These are phyloP conservation scores for Rotaria macrura DNA, from an alignment of 2,888 invertebrate genomes.

Conservation along the genomic window DNA sequence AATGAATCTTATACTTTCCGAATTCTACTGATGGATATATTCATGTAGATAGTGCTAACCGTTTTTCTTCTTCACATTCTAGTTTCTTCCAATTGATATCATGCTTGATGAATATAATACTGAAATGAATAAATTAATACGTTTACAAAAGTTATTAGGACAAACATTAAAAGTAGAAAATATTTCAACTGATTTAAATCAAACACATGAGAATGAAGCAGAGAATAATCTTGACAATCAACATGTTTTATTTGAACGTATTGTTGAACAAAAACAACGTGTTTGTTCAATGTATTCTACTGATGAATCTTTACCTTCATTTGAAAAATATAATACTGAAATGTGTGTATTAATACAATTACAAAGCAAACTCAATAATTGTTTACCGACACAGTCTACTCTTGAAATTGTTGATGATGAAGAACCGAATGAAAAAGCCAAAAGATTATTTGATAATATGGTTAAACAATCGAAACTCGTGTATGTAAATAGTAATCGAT, in stretches of 20 bases:
- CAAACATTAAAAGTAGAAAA: neutral
- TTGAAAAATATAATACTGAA: neutral
- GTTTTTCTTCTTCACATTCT: neutral
- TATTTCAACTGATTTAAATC: neutral
- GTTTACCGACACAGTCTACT: neutral
- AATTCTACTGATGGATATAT: too few species aligned
- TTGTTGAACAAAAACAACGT: neutral
- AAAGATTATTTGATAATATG: constrained; percentile 13
- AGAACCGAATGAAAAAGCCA: neutral
- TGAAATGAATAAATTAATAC: constrained; percentile 21
- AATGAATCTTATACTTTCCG: too few species aligned
- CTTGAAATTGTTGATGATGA: neutral
- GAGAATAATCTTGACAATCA: neutral
- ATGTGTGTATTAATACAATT: neutral
- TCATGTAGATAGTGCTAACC: too few species aligned
- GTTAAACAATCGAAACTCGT: neutral
- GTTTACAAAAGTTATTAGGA: neutral
- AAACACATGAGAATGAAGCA: neutral
- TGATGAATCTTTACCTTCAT: neutral
- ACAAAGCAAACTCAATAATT: neutral
- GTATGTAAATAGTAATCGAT: neutral
- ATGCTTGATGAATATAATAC: constrained; percentile 13
- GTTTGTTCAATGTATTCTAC: neutral
- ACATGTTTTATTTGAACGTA: neutral
- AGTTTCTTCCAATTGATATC: neutral